These are phyloP conservation scores for Pterophyllum scalare DNA, from an alignment of 2,113 vertebrate genomes.

Conservation along the genomic window DNA sequence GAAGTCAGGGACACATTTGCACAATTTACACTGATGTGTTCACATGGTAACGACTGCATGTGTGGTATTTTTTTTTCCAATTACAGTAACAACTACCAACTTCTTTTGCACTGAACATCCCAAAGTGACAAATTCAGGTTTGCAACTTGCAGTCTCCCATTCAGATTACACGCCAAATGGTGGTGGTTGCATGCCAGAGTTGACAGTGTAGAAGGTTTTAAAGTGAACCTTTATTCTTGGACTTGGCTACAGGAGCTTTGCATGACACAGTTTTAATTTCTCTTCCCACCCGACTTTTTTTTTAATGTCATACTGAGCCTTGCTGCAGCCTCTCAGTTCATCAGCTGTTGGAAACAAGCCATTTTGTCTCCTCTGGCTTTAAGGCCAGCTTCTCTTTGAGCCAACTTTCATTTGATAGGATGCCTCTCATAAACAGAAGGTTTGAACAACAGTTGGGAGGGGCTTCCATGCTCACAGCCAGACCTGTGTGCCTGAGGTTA, in stretches of 20 bases:
- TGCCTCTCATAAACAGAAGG: not conserved
- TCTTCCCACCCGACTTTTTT: too few relatives aligned
- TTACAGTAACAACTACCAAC: not conserved
- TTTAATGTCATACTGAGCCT: not conserved
- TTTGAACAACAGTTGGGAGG: not conserved
- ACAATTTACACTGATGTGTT: constrained; percentile 6
- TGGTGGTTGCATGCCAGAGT: too few relatives aligned
- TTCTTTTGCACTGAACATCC: accelerated
- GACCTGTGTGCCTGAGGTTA: not conserved
- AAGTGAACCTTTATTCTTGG: too few relatives aligned
- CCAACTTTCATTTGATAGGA: not conserved
- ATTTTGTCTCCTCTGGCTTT: not conserved
- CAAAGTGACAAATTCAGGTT: not conserved
- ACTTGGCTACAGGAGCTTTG: too few relatives aligned
- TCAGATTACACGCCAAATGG: too few relatives aligned
- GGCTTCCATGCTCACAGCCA: not conserved
- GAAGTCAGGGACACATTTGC: not conserved
- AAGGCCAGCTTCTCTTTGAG: not conserved
- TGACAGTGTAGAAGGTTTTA: too few relatives aligned
- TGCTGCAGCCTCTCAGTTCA: not conserved
- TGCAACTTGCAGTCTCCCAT: too few relatives aligned
- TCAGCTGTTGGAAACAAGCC: not conserved
- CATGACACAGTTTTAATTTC: too few relatives aligned
- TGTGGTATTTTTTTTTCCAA: not conserved
- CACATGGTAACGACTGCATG: not conserved